Percentiles rank a stretch among this genome's conserved stretches.
phyloP scores from a whole-genome alignment of 2,113 vertebrate genomes.

The Labeo catla region DNA sequence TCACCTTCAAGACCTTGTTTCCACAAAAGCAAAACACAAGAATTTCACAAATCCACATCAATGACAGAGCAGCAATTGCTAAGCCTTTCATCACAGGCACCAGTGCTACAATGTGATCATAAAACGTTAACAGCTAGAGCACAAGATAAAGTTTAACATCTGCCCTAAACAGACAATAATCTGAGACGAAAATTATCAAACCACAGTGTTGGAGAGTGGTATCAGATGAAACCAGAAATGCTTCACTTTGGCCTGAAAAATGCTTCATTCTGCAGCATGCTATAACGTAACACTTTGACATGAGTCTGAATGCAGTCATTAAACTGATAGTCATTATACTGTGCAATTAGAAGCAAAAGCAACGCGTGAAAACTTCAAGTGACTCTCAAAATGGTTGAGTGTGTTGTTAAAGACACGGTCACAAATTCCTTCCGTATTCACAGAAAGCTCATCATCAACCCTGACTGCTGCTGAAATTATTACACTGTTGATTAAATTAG shows the following conservation, averaged over 20 bases:
- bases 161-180: no score
- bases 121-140: no score
- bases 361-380: background rate
- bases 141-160: no score
- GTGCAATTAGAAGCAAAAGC: background rate
- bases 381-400: background rate
- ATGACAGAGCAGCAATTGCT: no score
- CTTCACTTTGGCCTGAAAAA: background rate
- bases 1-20: no score
- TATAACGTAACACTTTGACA: background rate
- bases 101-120: no score
- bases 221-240: no score
- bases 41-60: no score
- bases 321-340: background rate
- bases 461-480: constrained; percentile 75
- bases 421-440: constrained; percentile 29
- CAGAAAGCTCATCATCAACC: constrained; percentile 65
- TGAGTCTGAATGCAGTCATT: background rate
- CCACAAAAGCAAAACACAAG: no score
- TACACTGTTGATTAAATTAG: constrained; percentile 87
- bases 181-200: no score
- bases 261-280: background rate
- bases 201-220: no score
- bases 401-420: constrained; percentile 26
- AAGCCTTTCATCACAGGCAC: background rate